Base-by-base conservation (phyloP, 2,797 vertebrate genomes). In the Mallotus villosus region DNA sequence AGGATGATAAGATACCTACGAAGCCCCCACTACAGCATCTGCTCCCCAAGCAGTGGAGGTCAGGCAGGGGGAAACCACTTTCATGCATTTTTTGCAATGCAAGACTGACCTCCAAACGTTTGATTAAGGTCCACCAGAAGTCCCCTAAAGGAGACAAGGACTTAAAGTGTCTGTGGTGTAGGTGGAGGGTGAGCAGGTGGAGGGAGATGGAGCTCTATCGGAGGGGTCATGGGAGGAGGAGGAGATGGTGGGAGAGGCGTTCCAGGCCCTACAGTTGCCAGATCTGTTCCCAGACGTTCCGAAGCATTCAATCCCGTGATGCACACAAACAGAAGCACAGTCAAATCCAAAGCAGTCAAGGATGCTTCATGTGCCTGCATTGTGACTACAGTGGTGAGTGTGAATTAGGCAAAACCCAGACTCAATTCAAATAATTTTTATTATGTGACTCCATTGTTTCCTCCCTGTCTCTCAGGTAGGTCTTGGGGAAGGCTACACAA, bases 171-270 rank as follows among this genome's bases (percentile, higher is more conserved):
- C 9, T 89, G 34, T 74, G 58, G 79, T 92, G 91, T 64, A 72
- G 80, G 67, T 79, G 72, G 78, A 74, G 0, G 0, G 21, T 82
- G 0, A 74, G 72, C 46, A 82, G 85, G 5, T 91, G 86, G 89
- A 76, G 72, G 14, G 81, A 84, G 70, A 86, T 88, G 84, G 88
- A 92, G 81, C 83, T 72, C 17, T 82, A 90, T 63, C 90, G 91
- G 79, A 86, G 76, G 70, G 72, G 72, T 22, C 80, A 75, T 41
- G 73, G 77, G 16, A 16, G 0, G n/a, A 24, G 46, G 3, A 72
- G 75, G 49, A 83, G 78, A 84, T 84, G 88, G 16, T 9, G 0
- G n/a, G n/a, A 78, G 41, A 76, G 37, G 58, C 62, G 63, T 32
- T 69, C 76, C 55, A 80, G 70, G 81, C 73, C 53, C 22, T 81